Evolutionary conservation across 1,140 invertebrate genomes (phyloP).

Genomic region (Anoplolepis gracilipes): DNA sequence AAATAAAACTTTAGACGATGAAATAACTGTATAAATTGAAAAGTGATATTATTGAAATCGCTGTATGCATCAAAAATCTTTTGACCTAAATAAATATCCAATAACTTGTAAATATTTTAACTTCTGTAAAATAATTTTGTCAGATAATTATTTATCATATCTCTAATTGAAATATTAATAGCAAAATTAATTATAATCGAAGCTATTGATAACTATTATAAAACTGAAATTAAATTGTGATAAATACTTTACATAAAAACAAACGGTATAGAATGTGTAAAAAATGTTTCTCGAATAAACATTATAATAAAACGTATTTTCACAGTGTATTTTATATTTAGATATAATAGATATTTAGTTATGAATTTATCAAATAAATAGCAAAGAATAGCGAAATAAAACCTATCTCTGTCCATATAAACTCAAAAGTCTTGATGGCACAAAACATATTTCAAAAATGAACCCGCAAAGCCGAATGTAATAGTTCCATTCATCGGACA

Average conservation of each 20-base stretch:
- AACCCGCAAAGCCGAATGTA: conserved; percentile 30
- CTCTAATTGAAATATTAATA: conserved; percentile 11
- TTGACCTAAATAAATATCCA: background rate
- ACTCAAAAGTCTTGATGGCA: conserved; percentile 51
- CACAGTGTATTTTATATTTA: conserved; percentile 9
- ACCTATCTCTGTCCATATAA: background rate
- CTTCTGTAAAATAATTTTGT: conserved; percentile 26
- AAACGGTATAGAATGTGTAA: background rate
- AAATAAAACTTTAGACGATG: conserved; percentile 1
- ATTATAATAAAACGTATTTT: conserved; percentile 6
- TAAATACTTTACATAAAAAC: conserved; percentile 3
- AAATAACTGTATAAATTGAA: conserved; percentile 8
- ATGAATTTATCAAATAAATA: background rate
- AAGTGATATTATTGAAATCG: background rate
- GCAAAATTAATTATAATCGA: conserved; percentile 27
- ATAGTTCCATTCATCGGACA: conserved; percentile 66
- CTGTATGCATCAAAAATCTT: background rate
- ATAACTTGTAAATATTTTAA: conserved; percentile 7
- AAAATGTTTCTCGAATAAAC: background rate
- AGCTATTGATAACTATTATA: conserved; percentile 6
- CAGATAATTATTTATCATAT: background rate
- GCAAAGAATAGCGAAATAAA: conserved; percentile 13
- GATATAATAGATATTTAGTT: too few relatives aligned
- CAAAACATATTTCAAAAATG: conserved; percentile 49
- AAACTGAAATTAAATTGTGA: conserved; percentile 5